Evolutionary conservation across 2,888 invertebrate genomes (phyloP).

Genomic region (Leucophenga montana): DNA sequence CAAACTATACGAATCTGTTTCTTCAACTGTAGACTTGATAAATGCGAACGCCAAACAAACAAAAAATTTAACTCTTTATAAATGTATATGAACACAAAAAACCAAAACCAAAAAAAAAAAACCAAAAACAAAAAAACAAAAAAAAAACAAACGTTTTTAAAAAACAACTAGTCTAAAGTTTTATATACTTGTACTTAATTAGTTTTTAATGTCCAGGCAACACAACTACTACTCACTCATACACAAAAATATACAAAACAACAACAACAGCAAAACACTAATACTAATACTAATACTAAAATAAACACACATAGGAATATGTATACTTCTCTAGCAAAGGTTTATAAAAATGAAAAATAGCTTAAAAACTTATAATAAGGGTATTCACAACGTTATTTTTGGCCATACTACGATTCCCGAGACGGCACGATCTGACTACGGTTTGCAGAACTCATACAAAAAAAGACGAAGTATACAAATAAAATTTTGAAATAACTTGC

Average conservation of each 20-base stretch:
- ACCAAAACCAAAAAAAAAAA: background rate
- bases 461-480: no score
- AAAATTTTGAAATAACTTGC: no score
- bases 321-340: no score
- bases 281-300: constrained; percentile 45
- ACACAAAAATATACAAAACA: constrained; percentile 30
- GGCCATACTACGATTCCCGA: no score
- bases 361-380: constrained; percentile 1
- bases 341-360: no score
- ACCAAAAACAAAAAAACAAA: constrained; percentile 31
- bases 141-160: constrained; percentile 1
- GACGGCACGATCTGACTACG: no score
- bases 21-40: constrained; percentile 13
- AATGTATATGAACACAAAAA: constrained; percentile 27
- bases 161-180: constrained; percentile 18
- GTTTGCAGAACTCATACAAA: no score
- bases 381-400: no score
- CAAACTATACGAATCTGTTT: constrained; percentile 8
- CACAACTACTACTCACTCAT: background rate
- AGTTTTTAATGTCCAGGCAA: background rate
- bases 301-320: no score
- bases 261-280: constrained; percentile 54
- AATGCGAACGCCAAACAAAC: constrained; percentile 20
- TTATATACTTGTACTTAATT: constrained; percentile 20
- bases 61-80: constrained; percentile 29